Conservation (phyloP, 2,888 invertebrate species). For the Drosophila atripex region DNA sequence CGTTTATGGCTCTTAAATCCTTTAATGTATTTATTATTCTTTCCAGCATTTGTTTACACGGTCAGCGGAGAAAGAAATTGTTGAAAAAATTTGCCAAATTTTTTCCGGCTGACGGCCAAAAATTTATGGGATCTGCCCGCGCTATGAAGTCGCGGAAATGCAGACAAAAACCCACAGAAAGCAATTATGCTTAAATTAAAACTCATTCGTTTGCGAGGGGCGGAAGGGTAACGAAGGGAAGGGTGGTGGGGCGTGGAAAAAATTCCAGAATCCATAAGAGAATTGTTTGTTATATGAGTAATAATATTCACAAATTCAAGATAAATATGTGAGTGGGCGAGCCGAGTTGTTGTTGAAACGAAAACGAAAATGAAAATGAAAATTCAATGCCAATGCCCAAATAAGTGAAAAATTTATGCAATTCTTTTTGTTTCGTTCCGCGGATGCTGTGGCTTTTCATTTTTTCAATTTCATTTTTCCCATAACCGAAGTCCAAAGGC, state of each 20-base stretch:
- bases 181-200: slow-evolving; percentile 80
- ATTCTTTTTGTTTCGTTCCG: slow-evolving; percentile 42
- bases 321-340: slow-evolving; percentile 18
- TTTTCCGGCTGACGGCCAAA: not conserved
- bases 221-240: slow-evolving; percentile 6
- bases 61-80: not conserved
- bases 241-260: slow-evolving; percentile 6
- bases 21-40: slow-evolving; percentile 12
- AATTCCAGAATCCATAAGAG: slow-evolving; percentile 70
- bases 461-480: slow-evolving; percentile 44
- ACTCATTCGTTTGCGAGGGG: slow-evolving; percentile 72
- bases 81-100: slow-evolving; percentile 12
- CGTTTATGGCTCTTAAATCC: slow-evolving; percentile 1
- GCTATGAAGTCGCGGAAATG: slow-evolving; percentile 18
- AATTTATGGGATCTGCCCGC: slow-evolving; percentile 8
- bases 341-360: slow-evolving; percentile 36
- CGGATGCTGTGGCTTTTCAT: slow-evolving; percentile 24
- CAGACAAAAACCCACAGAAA: slow-evolving; percentile 65
- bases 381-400: slow-evolving; percentile 68
- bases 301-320: slow-evolving; percentile 22
- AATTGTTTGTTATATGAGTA: slow-evolving; percentile 42
- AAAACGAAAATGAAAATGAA: slow-evolving; percentile 66
- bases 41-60: slow-evolving; percentile 9
- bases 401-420: slow-evolving; percentile 71
- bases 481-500: not conserved